Conservation (phyloP, 2,888 invertebrate genomes). For the Colletes collaris region DNA sequence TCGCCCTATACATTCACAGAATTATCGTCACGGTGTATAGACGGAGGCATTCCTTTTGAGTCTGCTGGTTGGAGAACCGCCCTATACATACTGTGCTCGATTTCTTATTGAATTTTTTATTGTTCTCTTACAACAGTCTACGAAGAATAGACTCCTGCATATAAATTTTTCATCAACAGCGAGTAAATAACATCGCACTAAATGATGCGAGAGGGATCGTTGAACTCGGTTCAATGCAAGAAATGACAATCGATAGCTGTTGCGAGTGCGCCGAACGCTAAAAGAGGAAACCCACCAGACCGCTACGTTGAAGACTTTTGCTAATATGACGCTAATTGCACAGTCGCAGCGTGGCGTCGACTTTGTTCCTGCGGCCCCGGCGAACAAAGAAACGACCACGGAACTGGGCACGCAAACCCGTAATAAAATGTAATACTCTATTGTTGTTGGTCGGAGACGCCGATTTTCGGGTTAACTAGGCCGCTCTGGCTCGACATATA, state of each 20-base stretch:
- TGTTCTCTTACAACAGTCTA: too few relatives aligned
- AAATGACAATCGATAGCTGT: neutral
- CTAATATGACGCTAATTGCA: slow-evolving; percentile 33
- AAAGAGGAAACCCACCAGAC: slow-evolving; percentile 1
- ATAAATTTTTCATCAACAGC: too few relatives aligned
- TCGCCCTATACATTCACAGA: too few relatives aligned
- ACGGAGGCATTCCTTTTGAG: too few relatives aligned
- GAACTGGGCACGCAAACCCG: slow-evolving; percentile 10
- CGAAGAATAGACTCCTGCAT: too few relatives aligned
- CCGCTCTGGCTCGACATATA: slow-evolving; percentile 24
- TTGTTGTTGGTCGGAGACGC: slow-evolving; percentile 17
- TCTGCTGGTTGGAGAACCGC: too few relatives aligned
- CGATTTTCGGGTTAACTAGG: slow-evolving; percentile 29
- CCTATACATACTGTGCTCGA: too few relatives aligned
- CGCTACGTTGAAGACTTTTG: slow-evolving; percentile 4
- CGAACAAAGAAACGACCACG: slow-evolving; percentile 17
- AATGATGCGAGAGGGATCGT: too few relatives aligned
- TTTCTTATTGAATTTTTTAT: too few relatives aligned
- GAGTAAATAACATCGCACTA: too few relatives aligned
- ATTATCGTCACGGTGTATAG: too few relatives aligned
- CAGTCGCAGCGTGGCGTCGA: slow-evolving; percentile 21
- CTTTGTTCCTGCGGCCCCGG: neutral
- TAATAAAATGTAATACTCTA: slow-evolving; percentile 36
- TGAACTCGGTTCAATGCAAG: neutral
- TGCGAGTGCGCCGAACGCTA: neutral